Base-by-base conservation (phyloP, 1,140 invertebrate species). In the Drosophila mayri region DNA sequence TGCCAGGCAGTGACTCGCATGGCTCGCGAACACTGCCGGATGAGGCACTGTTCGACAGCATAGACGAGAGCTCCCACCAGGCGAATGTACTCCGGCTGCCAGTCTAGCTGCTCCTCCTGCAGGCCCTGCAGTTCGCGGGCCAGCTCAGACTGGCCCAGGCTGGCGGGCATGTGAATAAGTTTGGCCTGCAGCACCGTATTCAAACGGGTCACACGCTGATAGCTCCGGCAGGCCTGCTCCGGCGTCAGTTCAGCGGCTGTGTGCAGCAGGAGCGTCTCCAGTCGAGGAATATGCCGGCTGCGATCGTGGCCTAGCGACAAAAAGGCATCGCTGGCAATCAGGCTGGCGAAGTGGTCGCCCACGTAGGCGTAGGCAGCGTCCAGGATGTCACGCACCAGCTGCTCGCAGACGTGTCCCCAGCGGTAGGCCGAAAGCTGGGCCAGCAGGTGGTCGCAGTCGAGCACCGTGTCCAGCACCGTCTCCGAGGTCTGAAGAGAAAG, bases 191-290 rank as follows among this genome's bases (percentile, higher is more conserved):
- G 70, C 16, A 93, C 82, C 0, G 91, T 83, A 22, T 93, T 92
- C 5, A 93, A 35, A 0, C 92, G 87, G 18, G 91, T 92, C 0
- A 92, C 81, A 6, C 93, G 92, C 40, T 94, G 93, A 76, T 96
- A 96, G 85, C 95, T 95, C 58, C 94, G 94, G 81, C 96, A 96
- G 1, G 96, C 95, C 90, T 96, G 95, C 77, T 97, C 96, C 0
- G 95, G 94, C 1, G 95, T 94, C 11, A 96, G 83, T 16, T 94
- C 93, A 37, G 95, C 94, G 5, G 95, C 94, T 0, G 95, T 94
- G 4, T 94, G 93, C 18, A 96, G 79, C 47, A 97, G 93, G 63
- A 95, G 94, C 52, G 95, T 95, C 86, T 96, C 95, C 4, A 96
- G 83, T 8, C 95, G 94, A 28, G 94, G 94, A 16, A 96, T 95